Percentiles rank a stretch among this genome's conserved stretches.
Conservation (phyloP, 2,888 invertebrate genomes). For the Callyntrura sp. region DNA sequence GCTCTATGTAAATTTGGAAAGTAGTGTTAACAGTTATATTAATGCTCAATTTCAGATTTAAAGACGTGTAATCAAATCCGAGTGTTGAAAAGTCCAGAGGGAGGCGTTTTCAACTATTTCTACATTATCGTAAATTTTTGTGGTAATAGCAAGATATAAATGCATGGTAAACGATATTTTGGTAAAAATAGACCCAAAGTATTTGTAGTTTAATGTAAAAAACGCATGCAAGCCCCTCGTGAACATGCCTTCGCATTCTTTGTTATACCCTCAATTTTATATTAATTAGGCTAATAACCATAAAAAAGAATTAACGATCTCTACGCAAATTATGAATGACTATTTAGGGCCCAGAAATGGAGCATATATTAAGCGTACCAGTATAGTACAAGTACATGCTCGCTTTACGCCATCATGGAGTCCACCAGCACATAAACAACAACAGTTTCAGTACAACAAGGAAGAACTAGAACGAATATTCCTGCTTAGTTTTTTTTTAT, state of each 20-base stretch:
- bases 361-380: constrained; percentile 13
- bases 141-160: no score
- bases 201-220: constrained; percentile 39
- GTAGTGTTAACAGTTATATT: no score
- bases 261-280: constrained; percentile 6
- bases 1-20: neutral
- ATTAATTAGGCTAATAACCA: constrained; percentile 70
- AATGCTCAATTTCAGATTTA: no score
- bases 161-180: no score
- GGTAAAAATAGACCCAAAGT: no score
- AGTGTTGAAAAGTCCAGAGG: no score
- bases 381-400: no score
- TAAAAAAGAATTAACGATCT: constrained; percentile 64
- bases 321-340: constrained; percentile 34
- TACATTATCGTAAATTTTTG: no score
- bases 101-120: neutral
- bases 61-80: no score
- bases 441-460: neutral
- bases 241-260: constrained; percentile 21
- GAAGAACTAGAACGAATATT: neutral
- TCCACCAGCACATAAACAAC: neutral
- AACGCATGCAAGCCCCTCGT: constrained; percentile 60
- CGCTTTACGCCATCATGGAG: constrained; percentile 15
- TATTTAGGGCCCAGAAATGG: constrained; percentile 33
- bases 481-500: neutral